A percentile compares a stretch with the other conserved stretches of the same genome.
Evolutionary conservation across 2,888 invertebrate genomes (phyloP).

Genomic region (Cantharis lateralis): DNA sequence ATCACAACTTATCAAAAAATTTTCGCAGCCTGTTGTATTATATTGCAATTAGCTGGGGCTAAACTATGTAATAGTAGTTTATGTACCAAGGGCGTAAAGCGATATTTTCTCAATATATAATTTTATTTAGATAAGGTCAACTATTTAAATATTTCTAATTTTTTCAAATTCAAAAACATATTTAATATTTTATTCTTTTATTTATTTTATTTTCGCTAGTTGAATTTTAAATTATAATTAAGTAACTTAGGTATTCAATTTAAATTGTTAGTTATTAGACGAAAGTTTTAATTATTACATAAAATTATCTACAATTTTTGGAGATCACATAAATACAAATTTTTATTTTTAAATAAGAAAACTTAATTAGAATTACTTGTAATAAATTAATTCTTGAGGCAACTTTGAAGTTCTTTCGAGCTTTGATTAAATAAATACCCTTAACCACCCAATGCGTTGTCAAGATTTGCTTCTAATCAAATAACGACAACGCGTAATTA

Average conservation of each 20-base stretch:
- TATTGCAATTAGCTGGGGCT: too few species aligned
- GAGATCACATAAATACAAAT: background rate
- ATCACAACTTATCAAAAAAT: too few species aligned
- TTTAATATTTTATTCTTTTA: too few species aligned
- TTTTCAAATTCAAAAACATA: too few species aligned
- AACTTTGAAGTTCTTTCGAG: background rate
- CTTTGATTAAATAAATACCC: constrained; percentile 7
- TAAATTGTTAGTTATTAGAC: background rate
- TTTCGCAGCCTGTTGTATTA: too few species aligned
- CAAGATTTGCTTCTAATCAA: constrained; percentile 11
- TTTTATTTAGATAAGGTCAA: too few species aligned
- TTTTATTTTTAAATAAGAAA: background rate
- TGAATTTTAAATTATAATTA: too few species aligned
- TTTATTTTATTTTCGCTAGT: too few species aligned
- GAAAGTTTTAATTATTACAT: background rate
- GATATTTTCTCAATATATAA: too few species aligned
- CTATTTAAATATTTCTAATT: too few species aligned
- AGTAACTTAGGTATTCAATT: background rate
- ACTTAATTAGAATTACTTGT: background rate
- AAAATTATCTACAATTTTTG: background rate
- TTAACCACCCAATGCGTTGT: constrained; percentile 23
- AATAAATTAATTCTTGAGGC: background rate
- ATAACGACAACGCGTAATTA: constrained; percentile 1
- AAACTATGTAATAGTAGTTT: too few species aligned
- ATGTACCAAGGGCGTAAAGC: too few species aligned